Evolutionary conservation across 2,888 invertebrate genomes (phyloP).

Genomic region (Lasioglossum malachurum): DNA sequence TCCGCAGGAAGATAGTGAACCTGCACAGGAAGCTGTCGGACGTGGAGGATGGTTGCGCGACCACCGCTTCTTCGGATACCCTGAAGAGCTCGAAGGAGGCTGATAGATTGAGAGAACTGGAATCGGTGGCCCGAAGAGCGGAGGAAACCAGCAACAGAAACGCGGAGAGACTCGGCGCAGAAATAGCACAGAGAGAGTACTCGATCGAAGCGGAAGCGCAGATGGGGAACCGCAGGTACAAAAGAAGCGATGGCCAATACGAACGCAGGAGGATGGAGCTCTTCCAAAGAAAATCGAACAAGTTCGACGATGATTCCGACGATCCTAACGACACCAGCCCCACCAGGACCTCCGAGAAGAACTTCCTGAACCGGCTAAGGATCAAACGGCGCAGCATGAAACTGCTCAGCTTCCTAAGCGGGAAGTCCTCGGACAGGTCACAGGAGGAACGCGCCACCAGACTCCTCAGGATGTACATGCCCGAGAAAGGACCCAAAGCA

Average conservation of each 20-base stretch:
- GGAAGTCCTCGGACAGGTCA: slow-evolving; percentile 77
- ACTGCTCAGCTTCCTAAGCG: slow-evolving; percentile 81
- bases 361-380: slow-evolving; percentile 76
- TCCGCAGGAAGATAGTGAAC: slow-evolving; percentile 82
- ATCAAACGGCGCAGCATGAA: slow-evolving; percentile 79
- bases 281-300: slow-evolving; percentile 77
- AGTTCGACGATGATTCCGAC: slow-evolving; percentile 71
- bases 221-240: slow-evolving; percentile 37
- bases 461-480: slow-evolving; percentile 79
- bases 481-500: slow-evolving; percentile 76
- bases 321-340: slow-evolving; percentile 65
- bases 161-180: slow-evolving; percentile 41
- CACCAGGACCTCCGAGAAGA: slow-evolving; percentile 74
- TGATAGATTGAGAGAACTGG: slow-evolving; percentile 69
- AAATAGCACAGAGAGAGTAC: slow-evolving; percentile 48
- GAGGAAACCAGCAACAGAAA: slow-evolving; percentile 72
- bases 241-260: slow-evolving; percentile 69
- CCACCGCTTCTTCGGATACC: slow-evolving; percentile 20
- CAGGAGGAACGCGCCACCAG: slow-evolving; percentile 81
- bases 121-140: slow-evolving; percentile 69
- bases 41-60: slow-evolving; percentile 64
- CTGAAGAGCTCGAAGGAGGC: slow-evolving; percentile 52
- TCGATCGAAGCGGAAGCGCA: slow-evolving; percentile 37
- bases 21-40: slow-evolving; percentile 80
- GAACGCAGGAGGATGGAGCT: slow-evolving; percentile 73